These are phyloP conservation scores for Drosophila miranda DNA, from an alignment of 1,140 invertebrate genomes.

Conservation along the genomic window DNA sequence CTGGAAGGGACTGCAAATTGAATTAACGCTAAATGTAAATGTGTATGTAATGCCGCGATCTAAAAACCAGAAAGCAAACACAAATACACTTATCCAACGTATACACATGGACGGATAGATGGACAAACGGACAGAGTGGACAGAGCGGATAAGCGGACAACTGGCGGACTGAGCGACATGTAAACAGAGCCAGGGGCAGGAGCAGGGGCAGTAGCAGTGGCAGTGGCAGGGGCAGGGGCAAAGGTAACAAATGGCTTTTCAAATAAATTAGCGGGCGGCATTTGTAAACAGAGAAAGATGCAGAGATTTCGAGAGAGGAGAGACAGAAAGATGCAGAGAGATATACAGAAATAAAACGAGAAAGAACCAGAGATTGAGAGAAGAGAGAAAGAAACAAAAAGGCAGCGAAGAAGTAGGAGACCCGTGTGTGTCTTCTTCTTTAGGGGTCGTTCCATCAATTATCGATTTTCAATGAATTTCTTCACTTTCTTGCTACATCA, in stretches of 20 bases:
- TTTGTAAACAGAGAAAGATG: constrained; percentile 65
- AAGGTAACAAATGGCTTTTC: constrained; percentile 80
- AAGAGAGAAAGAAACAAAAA: constrained; percentile 8
- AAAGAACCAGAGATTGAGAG: background rate
- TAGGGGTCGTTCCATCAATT: no score
- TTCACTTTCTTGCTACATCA: no score
- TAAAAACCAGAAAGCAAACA: constrained; percentile 12
- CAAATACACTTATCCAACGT: constrained; percentile 23
- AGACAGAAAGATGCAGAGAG: background rate
- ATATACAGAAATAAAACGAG: background rate
- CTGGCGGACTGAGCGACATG: constrained; percentile 35
- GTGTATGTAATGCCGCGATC: constrained; percentile 43
- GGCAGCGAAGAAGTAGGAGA: background rate
- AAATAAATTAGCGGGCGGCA: constrained; percentile 73
- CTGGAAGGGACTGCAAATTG: constrained; percentile 49
- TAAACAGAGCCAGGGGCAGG: constrained; percentile 47
- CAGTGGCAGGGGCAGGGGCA: constrained; percentile 27
- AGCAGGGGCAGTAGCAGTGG: constrained; percentile 1
- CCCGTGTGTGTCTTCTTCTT: background rate
- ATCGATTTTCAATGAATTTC: no score
- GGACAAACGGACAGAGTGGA: background rate
- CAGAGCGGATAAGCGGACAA: no score
- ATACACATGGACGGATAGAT: constrained; percentile 9
- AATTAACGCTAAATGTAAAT: constrained; percentile 72
- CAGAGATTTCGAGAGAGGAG: background rate